Conservation (phyloP, 1,140 invertebrate genomes). For the Drosophila fuyamai region DNA sequence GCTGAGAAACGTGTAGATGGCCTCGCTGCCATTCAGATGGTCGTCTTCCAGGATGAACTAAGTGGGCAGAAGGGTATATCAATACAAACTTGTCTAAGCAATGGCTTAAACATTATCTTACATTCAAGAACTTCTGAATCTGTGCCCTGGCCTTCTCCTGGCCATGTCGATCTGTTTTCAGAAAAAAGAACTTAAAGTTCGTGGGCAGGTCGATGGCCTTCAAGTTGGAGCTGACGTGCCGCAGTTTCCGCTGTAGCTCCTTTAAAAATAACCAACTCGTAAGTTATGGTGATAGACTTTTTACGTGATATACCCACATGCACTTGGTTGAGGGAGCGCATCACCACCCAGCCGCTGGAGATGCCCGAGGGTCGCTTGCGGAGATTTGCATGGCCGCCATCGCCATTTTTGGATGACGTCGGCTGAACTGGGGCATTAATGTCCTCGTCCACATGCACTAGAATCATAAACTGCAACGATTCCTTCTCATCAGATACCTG, state of each 20-base stretch:
- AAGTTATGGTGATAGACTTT: not conserved
- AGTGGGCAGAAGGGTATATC: not conserved
- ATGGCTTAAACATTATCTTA: slow-evolving; percentile 81
- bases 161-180: slow-evolving; percentile 91
- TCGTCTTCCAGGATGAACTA: slow-evolving; percentile 95
- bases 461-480: slow-evolving; percentile 91
- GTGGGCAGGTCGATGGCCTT: slow-evolving; percentile 93
- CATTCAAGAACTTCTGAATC: slow-evolving; percentile 94
- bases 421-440: slow-evolving; percentile 76
- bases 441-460: slow-evolving; percentile 91
- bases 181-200: slow-evolving; percentile 91
- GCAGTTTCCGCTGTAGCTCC: slow-evolving; percentile 92
- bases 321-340: slow-evolving; percentile 93
- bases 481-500: slow-evolving; percentile 92
- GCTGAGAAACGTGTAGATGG: slow-evolving; percentile 94
- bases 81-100: too few species aligned
- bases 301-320: slow-evolving; percentile 83
- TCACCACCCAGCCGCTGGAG: slow-evolving; percentile 93
- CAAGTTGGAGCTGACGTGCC: slow-evolving; percentile 91
- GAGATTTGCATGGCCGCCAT: slow-evolving; percentile 25
- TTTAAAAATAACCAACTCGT: slow-evolving; percentile 80
- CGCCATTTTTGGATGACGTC: slow-evolving; percentile 41
- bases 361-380: slow-evolving; percentile 87
- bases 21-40: slow-evolving; percentile 93
- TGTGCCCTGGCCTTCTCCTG: slow-evolving; percentile 92